Conservation (phyloP, 2,888 invertebrate genomes). For the Apotomis betuletana region DNA sequence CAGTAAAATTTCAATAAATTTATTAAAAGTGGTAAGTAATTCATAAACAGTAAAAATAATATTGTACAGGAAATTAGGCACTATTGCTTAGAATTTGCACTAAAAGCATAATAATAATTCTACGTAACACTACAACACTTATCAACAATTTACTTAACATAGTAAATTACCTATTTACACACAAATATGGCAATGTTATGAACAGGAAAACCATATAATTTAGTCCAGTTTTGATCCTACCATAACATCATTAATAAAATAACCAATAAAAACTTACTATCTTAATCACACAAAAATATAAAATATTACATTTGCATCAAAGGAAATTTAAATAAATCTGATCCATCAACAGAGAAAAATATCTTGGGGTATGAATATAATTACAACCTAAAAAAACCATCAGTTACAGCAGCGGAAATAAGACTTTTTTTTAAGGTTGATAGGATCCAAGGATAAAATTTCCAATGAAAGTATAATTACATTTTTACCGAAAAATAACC, state of each 20-base stretch:
- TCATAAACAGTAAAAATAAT: slow-evolving; percentile 32
- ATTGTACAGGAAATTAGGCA: slow-evolving; percentile 16
- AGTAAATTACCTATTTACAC: slow-evolving; percentile 27
- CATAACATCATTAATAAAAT: slow-evolving; percentile 6
- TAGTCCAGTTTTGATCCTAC: not conserved
- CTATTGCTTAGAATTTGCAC: slow-evolving; percentile 23
- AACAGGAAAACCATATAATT: slow-evolving; percentile 6
- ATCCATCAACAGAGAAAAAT: no score
- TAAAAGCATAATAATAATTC: slow-evolving; percentile 24
- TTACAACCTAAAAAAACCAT: no score
- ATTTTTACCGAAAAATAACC: no score
- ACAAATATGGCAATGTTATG: slow-evolving; percentile 35
- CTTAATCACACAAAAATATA: not conserved
- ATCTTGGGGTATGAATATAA: no score
- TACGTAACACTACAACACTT: slow-evolving; percentile 18
- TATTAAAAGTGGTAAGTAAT: slow-evolving; percentile 37
- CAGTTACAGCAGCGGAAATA: no score
- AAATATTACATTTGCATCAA: not conserved
- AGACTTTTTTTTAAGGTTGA: no score
- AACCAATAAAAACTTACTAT: not conserved
- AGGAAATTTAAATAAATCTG: not conserved
- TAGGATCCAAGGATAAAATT: no score
- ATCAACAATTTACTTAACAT: slow-evolving; percentile 4
- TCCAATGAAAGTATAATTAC: no score
- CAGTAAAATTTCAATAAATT: slow-evolving; percentile 22